phyloP scores from a whole-genome alignment of 2,113 vertebrate species.

The Chionis minor region DNA sequence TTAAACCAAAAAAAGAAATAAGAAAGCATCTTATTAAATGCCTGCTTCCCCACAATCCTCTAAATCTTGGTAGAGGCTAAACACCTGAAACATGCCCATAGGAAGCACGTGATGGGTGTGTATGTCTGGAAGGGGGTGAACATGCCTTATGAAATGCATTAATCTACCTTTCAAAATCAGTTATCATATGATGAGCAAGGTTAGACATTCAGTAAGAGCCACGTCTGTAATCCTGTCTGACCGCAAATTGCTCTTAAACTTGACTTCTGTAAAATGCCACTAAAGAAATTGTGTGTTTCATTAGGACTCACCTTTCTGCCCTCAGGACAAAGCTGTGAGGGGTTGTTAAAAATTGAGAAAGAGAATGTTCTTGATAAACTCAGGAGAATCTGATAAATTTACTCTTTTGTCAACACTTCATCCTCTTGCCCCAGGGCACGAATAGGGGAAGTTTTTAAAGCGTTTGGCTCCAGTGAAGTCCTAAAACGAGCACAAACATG shows the following conservation, averaged over 20 bases:
- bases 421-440: background rate
- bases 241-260: background rate
- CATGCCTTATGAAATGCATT: background rate
- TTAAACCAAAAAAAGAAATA: background rate
- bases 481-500: background rate
- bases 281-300: background rate
- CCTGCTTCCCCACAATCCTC: background rate
- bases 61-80: background rate
- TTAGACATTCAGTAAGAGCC: background rate
- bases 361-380: background rate
- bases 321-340: background rate
- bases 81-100: background rate
- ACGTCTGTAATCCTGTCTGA: background rate
- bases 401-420: background rate
- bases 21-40: background rate
- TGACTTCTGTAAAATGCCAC: background rate
- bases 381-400: background rate
- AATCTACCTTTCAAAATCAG: background rate
- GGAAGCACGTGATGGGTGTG: background rate
- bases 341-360: background rate
- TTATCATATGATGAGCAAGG: background rate
- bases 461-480: background rate
- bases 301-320: background rate
- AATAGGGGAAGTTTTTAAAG: background rate
- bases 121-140: background rate